Conservation (phyloP, 2,113 vertebrate genomes). For the Theristicus caerulescens region DNA sequence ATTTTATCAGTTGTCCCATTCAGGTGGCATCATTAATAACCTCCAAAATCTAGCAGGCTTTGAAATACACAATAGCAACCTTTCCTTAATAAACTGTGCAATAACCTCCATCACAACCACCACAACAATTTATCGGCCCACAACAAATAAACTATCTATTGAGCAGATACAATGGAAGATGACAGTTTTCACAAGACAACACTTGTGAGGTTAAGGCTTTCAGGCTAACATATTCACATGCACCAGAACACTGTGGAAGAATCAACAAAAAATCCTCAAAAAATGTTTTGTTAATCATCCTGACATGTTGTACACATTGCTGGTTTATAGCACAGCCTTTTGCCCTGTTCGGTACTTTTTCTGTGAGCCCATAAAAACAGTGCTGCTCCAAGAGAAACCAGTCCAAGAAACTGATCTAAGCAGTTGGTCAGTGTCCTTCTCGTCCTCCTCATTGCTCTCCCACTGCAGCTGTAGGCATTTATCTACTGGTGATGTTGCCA, state of each 20-base stretch:
- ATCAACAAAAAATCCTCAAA: background rate
- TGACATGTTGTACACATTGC: background rate
- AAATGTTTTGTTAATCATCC: background rate
- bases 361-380: background rate
- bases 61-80: background rate
- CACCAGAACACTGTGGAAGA: background rate
- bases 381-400: background rate
- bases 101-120: background rate
- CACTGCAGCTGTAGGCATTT: background rate
- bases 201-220: background rate
- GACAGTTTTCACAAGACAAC: background rate
- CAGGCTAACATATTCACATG: background rate
- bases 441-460: background rate
- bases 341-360: background rate
- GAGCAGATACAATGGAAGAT: background rate
- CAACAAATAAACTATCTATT: background rate
- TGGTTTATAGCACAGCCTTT: background rate
- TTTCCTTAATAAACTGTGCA: background rate
- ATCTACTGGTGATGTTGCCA: background rate
- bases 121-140: background rate
- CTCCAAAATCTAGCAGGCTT: background rate
- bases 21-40: background rate
- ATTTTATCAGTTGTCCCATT: background rate
- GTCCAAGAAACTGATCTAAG: background rate
- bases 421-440: background rate